Percentiles rank a stretch among this genome's conserved stretches.
phyloP scores from a whole-genome alignment of 1,140 invertebrate genomes.

The Aphelinus certus region DNA sequence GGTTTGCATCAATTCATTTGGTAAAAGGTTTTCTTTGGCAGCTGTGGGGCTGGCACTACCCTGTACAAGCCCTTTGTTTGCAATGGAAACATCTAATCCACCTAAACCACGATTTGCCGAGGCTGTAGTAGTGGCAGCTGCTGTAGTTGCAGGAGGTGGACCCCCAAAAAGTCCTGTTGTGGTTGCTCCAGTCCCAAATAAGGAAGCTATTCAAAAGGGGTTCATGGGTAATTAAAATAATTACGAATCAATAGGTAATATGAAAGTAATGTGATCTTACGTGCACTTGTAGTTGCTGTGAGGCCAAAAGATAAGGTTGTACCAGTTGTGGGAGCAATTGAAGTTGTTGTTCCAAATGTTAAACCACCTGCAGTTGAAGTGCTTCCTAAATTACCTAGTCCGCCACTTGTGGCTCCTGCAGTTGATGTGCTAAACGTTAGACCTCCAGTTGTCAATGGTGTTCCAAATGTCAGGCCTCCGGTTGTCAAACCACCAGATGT shows the following conservation, averaged over 20 bases:
- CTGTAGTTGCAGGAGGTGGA: slow-evolving; percentile 51
- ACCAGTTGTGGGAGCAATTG: slow-evolving; percentile 42
- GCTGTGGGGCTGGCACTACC: slow-evolving; percentile 69
- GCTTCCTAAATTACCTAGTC: slow-evolving; percentile 49
- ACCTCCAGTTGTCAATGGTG: slow-evolving; percentile 37
- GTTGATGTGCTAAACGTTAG: slow-evolving; percentile 50
- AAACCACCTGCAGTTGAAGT: slow-evolving; percentile 43
- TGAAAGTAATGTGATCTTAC: slow-evolving; percentile 27
- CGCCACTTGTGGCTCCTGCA: slow-evolving; percentile 38
- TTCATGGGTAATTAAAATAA: slow-evolving; percentile 41
- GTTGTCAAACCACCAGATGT: neutral
- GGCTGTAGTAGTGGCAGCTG: slow-evolving; percentile 50
- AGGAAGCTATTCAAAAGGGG: slow-evolving; percentile 47
- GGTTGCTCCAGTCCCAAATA: slow-evolving; percentile 47
- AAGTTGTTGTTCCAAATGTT: slow-evolving; percentile 51
- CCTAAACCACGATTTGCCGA: slow-evolving; percentile 70
- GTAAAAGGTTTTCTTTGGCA: slow-evolving; percentile 77
- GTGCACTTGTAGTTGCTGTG: slow-evolving; percentile 46
- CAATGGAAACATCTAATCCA: slow-evolving; percentile 70
- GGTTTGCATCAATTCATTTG: slow-evolving; percentile 74
- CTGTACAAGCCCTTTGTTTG: slow-evolving; percentile 66
- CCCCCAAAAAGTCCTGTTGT: slow-evolving; percentile 57
- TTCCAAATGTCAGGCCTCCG: slow-evolving; percentile 24
- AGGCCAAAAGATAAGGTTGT: slow-evolving; percentile 53
- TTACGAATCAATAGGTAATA: slow-evolving; percentile 30